phyloP scores from a whole-genome alignment of 2,888 invertebrate genomes.

The Alitta virens region DNA sequence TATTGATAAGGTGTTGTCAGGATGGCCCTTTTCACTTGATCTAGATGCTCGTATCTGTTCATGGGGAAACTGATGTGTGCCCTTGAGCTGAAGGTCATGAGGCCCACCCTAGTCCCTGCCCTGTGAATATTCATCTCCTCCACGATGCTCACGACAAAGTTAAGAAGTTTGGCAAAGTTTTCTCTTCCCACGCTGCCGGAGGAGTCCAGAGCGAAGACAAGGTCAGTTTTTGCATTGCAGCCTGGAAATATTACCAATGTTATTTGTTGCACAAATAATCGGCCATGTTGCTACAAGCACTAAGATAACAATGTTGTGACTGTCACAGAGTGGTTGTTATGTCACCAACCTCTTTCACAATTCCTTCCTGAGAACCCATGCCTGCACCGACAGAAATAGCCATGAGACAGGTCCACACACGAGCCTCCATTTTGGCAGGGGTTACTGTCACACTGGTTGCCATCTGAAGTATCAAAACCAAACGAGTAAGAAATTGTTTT shows the following conservation, averaged over 20 bases:
- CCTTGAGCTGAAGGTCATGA: slow-evolving; percentile 23
- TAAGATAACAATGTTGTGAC: too few relatives aligned
- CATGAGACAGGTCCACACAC: slow-evolving; percentile 21
- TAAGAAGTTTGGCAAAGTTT: slow-evolving; percentile 24
- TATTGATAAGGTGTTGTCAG: slow-evolving; percentile 35
- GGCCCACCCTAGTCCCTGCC: slow-evolving; percentile 21
- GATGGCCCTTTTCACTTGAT: slow-evolving; percentile 27
- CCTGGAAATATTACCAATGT: too few relatives aligned
- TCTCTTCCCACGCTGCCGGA: slow-evolving; percentile 27
- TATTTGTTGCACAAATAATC: too few relatives aligned
- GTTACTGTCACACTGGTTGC: slow-evolving; percentile 18
- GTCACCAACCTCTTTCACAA: slow-evolving; percentile 24
- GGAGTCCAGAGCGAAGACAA: slow-evolving; percentile 48
- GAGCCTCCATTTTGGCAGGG: slow-evolving; percentile 27
- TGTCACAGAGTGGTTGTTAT: too few relatives aligned
- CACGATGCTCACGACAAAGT: slow-evolving; percentile 22
- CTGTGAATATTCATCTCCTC: slow-evolving; percentile 20
- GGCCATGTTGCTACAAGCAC: too few relatives aligned
- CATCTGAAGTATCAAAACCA: slow-evolving; percentile 14
- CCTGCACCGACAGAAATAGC: slow-evolving; percentile 22
- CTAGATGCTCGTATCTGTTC: slow-evolving; percentile 4
- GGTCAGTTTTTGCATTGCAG: slow-evolving; percentile 41
- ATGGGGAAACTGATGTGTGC: slow-evolving; percentile 21
- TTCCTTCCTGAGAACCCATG: slow-evolving; percentile 22
- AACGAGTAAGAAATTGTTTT: neutral